Base-by-base conservation (phyloP, 92 coral and sea anemone species). In the Phymanthus crucifer region DNA sequence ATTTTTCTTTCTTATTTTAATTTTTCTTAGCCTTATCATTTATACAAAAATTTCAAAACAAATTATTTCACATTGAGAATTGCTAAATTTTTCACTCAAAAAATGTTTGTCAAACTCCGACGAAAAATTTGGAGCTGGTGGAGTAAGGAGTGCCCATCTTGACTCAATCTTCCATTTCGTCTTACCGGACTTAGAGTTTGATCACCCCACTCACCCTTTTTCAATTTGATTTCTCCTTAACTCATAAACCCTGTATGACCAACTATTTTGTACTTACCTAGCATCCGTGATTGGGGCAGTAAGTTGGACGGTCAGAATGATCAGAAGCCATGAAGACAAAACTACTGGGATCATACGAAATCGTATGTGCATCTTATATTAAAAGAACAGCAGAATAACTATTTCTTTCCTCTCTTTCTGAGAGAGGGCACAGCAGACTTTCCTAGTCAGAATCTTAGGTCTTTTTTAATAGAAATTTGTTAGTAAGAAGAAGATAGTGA, bases 321-420 rank as follows among this genome's bases (percentile, higher is more conserved):
- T 74, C 80, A 82, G 52, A 40, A 74, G 24, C 86, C 86, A 82
- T 37, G 84, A 80, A 24, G 75, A 48, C 38, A 80, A 47, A 48
- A 70, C 70, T 37, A 35, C 78, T 23, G 84, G 84, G 32, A 45
- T 35, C 40, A 57, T 58, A 32, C 78, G 67, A 32, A 50, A 27
- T 34, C 24, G 61, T 23, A 27, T 32, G 61, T n/a, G 27, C 84
- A 80, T 80, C 24, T 80, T 80, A 80, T 21, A 9, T 40, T 29
- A 31, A 73, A 16, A 40, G 36, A 19, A 27, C 56, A 33, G 35
- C 47, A n/a, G 40, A 66, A 14, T 12, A 36, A 56, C 29, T 58
- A 27, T 54, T 19, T n/a, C 24, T 26, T 79, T 43, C 17, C 67
- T 29, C 47, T 48, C 79, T 19, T 34, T 57, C 40, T 24, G 18